Evolutionary conservation across 2,888 invertebrate species (phyloP).

Genomic region (Orthosia gothica): DNA sequence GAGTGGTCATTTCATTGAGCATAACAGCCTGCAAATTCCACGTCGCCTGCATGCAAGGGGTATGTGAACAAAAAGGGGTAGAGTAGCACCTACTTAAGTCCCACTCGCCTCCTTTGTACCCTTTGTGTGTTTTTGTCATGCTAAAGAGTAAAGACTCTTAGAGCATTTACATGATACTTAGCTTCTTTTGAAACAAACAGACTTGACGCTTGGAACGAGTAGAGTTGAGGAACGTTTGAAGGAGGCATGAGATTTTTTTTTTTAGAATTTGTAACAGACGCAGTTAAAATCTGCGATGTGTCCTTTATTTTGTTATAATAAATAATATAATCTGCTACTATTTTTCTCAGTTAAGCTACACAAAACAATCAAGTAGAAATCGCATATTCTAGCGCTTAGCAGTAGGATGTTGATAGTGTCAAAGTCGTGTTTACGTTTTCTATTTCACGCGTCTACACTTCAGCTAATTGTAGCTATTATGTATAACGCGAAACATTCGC

Average conservation of each 20-base stretch:
- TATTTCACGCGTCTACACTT: constrained; percentile 10
- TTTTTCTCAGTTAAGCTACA: neutral
- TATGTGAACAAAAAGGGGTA: constrained; percentile 49
- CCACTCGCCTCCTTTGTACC: constrained; percentile 57
- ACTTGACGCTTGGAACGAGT: constrained; percentile 7
- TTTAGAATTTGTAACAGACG: neutral
- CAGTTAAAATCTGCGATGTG: neutral
- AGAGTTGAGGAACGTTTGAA: constrained; percentile 12
- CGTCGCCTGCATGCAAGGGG: constrained; percentile 32
- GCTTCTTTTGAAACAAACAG: constrained; percentile 51
- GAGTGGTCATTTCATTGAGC: constrained; percentile 41
- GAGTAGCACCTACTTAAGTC: constrained; percentile 63
- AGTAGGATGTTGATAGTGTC: neutral
- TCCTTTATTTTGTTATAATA: too few relatives aligned
- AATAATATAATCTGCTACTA: neutral
- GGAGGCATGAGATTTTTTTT: neutral
- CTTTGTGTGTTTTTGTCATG: constrained; percentile 59
- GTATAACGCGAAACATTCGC: neutral
- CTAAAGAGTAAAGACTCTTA: constrained; percentile 56
- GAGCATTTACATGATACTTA: constrained; percentile 57
- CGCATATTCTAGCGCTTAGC: neutral
- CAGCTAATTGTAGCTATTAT: constrained; percentile 18
- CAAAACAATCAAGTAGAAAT: neutral
- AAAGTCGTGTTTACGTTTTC: neutral
- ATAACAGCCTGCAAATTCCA: constrained; percentile 33